Conservation (phyloP, 2,888 invertebrate genomes). For the Steinernema hermaphroditum region DNA sequence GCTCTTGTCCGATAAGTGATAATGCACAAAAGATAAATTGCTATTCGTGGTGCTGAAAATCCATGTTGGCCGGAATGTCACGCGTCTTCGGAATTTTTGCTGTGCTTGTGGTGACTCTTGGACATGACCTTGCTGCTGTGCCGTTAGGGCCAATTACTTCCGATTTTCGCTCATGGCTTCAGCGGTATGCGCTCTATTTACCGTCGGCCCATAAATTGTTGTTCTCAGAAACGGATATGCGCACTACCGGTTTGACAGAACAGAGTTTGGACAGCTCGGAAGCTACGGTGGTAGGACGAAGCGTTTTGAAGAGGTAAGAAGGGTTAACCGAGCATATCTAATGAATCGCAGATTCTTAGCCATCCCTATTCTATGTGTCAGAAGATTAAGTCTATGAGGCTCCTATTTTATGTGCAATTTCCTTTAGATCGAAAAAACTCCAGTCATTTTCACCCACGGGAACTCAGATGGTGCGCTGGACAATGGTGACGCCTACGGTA, state of each 20-base stretch:
- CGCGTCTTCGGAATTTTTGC: not conserved
- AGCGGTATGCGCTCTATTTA: not conserved
- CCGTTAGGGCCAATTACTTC: not conserved
- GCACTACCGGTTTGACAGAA: constrained; percentile 41
- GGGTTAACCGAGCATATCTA: not conserved
- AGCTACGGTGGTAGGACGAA: constrained; percentile 45
- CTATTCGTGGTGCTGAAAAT: too few species aligned
- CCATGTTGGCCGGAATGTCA: too few species aligned
- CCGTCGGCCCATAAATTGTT: not conserved
- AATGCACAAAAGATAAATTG: too few species aligned
- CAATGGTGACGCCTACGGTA: constrained; percentile 47
- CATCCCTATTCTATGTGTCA: too few species aligned
- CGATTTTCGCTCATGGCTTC: not conserved
- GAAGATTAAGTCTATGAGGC: too few species aligned
- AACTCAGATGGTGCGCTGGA: constrained; percentile 52
- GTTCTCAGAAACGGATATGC: constrained; percentile 41
- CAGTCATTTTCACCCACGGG: constrained; percentile 50
- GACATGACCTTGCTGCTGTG: not conserved
- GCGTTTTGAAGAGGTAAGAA: not conserved
- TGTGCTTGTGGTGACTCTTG: not conserved
- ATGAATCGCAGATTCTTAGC: too few species aligned
- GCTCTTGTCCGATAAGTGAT: too few species aligned
- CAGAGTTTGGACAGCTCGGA: constrained; percentile 42
- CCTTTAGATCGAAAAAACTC: not conserved
- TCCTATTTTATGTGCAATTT: not conserved